phyloP scores from a whole-genome alignment of 2,113 vertebrate genomes.

The Chaetodon auriga region DNA sequence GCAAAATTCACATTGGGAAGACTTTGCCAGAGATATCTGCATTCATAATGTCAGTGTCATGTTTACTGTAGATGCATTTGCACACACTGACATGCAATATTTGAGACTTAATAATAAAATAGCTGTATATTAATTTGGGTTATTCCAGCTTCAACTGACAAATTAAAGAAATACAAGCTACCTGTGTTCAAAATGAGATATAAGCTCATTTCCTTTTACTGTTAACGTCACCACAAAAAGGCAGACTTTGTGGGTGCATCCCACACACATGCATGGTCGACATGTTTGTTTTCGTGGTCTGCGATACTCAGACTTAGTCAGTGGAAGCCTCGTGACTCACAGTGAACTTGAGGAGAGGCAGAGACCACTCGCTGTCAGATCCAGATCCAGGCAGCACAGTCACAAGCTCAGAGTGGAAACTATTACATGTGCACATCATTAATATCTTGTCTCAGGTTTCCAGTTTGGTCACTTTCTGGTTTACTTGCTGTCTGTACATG shows the following conservation, averaged over 20 bases:
- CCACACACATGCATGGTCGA: slow-evolving; percentile 2
- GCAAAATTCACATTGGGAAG: background rate
- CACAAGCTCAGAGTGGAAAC: slow-evolving; percentile 35
- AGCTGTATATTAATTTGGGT: background rate
- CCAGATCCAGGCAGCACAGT: slow-evolving; percentile 11
- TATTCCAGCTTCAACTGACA: background rate
- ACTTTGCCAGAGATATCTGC: background rate
- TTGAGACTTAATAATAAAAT: background rate
- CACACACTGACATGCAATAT: background rate
- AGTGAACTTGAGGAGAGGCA: background rate
- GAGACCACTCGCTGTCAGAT: slow-evolving; percentile 44
- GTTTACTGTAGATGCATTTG: background rate
- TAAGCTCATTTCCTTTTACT: slow-evolving; percentile 26
- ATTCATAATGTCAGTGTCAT: background rate
- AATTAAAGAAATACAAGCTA: background rate
- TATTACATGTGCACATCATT: background rate
- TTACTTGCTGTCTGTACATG: background rate
- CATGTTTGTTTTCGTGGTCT: background rate
- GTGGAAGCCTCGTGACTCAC: slow-evolving; percentile 68
- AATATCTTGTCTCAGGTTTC: background rate
- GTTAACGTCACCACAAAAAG: slow-evolving; percentile 44
- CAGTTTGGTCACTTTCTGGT: background rate
- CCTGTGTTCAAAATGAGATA: background rate
- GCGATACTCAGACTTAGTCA: slow-evolving; percentile 31
- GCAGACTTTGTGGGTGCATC: slow-evolving; percentile 40